Evolutionary conservation across 2,113 vertebrate genomes (phyloP), one percentile per base, ranked within the genome.

Genomic region (Lethenteron reissneri): DNA sequence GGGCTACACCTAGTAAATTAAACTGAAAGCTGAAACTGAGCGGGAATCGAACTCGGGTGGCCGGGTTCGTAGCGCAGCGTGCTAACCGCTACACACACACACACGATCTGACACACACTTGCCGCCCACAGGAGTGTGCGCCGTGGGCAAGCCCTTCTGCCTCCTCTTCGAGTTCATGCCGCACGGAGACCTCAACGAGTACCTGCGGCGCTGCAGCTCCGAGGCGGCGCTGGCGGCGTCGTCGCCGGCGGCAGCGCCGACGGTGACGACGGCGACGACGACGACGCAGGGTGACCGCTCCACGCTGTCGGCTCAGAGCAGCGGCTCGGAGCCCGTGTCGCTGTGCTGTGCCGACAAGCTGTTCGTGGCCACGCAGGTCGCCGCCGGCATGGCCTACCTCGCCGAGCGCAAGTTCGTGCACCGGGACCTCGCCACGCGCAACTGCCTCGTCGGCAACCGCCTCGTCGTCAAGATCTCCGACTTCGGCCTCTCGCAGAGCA

Each of bases 131-230:
- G 94, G 94, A 0, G 92, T 97, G 70, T 99, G 94, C 25, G 94
- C 94, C 0, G 87, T 95, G 3, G 94, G 94, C 56, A 99, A 99
- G 75, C 94, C 94, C 0, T 91, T 99, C 91, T 99, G 94, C 72
- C 82, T 99, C 72, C 85, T 99, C 75, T 99, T 99, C 0, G 94
- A 99, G 78, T 99, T 95, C 80, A 99, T 99, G 94, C 88, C 92
- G 71, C 83, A 89, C 0, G 94, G 94, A 0, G 94, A 99, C 77
- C 84, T 99, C 72, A 99, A 99, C 0, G 92, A 96, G 76, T 99
- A 87, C 77, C 80, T 99, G 73, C 88, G 92, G 0, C 84, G 85
- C 71, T 82, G 81, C 75, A 85, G 87, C 0, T 86, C 89, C 0
- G 79, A 79, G 71, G 84, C 81, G 6, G 78, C 81, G 71, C 83